phyloP scores from a whole-genome alignment of 2,888 invertebrate genomes.

The Limnephilus lunatus region DNA sequence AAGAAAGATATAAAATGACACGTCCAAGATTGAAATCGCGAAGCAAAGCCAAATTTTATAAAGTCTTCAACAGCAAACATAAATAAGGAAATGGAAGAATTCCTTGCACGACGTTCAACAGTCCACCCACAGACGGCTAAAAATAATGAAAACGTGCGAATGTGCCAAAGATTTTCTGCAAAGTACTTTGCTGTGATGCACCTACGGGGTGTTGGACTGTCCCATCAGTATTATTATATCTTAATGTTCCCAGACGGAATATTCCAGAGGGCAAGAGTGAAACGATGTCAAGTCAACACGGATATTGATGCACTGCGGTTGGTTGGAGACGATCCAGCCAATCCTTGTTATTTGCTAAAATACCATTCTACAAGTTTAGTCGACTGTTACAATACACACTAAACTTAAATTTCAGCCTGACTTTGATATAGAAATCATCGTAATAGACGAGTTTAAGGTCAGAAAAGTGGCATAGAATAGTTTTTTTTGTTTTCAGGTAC shows the following conservation, averaged over 20 bases:
- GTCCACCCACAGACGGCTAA: constrained; percentile 24
- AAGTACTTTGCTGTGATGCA: neutral
- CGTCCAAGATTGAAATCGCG: neutral
- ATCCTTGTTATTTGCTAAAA: neutral
- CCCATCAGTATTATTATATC: neutral
- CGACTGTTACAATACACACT: too few species aligned
- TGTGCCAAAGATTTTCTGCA: constrained; percentile 23
- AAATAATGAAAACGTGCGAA: neutral
- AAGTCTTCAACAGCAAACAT: neutral
- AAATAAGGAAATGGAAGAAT: neutral
- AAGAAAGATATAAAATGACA: neutral
- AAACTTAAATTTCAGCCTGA: too few species aligned
- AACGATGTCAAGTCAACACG: neutral
- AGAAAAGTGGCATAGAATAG: too few species aligned
- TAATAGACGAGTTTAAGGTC: too few species aligned
- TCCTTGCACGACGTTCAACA: neutral
- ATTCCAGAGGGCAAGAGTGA: neutral
- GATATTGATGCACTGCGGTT: too few species aligned
- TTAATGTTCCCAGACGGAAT: neutral
- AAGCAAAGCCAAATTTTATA: neutral
- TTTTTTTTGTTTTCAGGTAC: too few species aligned
- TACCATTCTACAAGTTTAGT: too few species aligned
- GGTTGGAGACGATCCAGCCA: neutral
- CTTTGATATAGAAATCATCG: too few species aligned
- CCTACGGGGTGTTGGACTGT: neutral